phyloP scores from a whole-genome alignment of 2,797 vertebrate species.

The Syndactyla subalaris region DNA sequence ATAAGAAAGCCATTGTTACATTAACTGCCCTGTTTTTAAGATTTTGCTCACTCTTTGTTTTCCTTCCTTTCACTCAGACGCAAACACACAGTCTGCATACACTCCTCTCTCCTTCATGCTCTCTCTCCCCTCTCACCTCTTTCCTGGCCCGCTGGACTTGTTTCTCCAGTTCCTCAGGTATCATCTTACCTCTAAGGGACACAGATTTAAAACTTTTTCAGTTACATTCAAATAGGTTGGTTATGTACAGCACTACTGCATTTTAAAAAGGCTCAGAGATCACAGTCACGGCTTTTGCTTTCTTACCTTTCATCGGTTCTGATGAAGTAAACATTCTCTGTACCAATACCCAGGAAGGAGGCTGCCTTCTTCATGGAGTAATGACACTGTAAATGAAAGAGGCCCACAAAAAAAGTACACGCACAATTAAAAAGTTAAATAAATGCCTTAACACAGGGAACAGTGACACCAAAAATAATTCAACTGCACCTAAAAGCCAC shows the following conservation, averaged over 20 bases:
- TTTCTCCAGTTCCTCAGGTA: conserved; percentile 86
- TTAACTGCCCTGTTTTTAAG: conserved; percentile 18
- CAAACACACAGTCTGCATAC: not conserved
- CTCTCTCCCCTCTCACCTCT: conserved; percentile 79
- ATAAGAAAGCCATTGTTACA: not conserved
- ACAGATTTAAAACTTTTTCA: conserved; percentile 74
- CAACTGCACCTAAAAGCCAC: not conserved
- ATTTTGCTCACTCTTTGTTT: not conserved
- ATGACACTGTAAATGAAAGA: conserved; percentile 77
- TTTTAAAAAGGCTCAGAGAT: conserved; percentile 17
- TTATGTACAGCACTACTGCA: conserved; percentile 37
- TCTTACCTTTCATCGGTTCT: conserved; percentile 83
- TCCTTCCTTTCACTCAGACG: conserved; percentile 1
- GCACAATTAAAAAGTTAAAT: not conserved
- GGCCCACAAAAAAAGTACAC: not conserved
- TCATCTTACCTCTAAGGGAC: conserved; percentile 88
- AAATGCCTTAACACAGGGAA: not conserved
- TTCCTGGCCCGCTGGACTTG: conserved; percentile 78
- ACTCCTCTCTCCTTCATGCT: not conserved
- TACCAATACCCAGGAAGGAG: conserved; percentile 85
- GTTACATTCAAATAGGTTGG: conserved; percentile 60
- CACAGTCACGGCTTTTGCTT: not conserved
- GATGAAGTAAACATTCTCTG: conserved; percentile 83
- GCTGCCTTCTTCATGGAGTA: conserved; percentile 88
- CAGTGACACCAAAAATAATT: not conserved